A percentile compares a stretch with the other conserved stretches of the same genome.
phyloP scores from a whole-genome alignment of 2,113 vertebrate species.

The Odontophorus gujanensis region DNA sequence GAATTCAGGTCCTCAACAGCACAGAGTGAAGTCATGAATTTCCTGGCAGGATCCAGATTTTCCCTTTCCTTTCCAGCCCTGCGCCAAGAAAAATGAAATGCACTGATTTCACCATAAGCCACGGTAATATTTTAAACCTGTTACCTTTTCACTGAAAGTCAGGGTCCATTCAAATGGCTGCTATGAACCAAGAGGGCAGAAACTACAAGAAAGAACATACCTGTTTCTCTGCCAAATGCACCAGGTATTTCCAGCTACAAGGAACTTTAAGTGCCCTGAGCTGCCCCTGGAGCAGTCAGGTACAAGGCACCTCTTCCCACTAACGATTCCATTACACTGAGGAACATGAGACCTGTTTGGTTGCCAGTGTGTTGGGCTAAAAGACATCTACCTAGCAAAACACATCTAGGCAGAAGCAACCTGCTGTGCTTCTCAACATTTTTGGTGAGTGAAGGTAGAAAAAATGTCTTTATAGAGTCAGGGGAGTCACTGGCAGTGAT shows the following conservation, averaged over 20 bases:
- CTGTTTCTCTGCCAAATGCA: slow-evolving; percentile 1
- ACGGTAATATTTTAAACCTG: background rate
- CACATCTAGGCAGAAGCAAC: background rate
- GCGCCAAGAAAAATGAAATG: slow-evolving; percentile 19
- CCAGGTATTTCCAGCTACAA: background rate
- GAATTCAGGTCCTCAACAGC: background rate
- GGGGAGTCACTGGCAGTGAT: background rate
- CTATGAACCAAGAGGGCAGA: background rate
- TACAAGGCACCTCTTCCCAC: background rate
- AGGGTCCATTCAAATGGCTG: background rate
- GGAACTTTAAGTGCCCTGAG: background rate
- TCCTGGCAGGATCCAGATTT: background rate
- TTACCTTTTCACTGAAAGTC: background rate
- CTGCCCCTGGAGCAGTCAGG: background rate
- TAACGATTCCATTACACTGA: background rate
- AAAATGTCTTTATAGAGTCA: background rate
- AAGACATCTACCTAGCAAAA: background rate
- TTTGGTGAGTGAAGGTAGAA: background rate
- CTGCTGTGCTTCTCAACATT: background rate
- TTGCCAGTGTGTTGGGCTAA: background rate
- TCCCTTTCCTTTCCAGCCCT: background rate
- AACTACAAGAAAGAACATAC: background rate
- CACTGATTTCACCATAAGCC: background rate
- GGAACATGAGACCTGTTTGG: background rate
- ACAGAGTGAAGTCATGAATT: background rate